phyloP scores from a whole-genome alignment of 1,140 invertebrate genomes.

The Drosophila hydei region DNA sequence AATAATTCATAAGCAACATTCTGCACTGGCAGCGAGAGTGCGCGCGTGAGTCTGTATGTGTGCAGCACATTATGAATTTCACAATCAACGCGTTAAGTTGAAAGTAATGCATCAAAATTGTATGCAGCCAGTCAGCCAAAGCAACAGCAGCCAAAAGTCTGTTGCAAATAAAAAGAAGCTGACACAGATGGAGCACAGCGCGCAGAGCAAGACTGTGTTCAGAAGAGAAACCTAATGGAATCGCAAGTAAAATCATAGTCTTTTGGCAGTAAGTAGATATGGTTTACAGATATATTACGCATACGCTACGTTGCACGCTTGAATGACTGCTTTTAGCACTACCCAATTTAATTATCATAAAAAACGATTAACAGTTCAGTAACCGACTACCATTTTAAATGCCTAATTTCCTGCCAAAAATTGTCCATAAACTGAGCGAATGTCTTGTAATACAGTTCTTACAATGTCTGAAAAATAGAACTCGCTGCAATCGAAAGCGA shows the following conservation, averaged over 20 bases:
- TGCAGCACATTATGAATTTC: conserved; percentile 52
- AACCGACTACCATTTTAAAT: too few species aligned
- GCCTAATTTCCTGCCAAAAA: too few species aligned
- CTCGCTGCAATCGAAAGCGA: too few species aligned
- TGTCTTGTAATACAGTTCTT: too few species aligned
- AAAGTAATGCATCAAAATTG: conserved; percentile 80
- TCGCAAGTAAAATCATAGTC: conserved; percentile 8
- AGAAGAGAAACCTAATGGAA: conserved; percentile 7
- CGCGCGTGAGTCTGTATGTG: conserved; percentile 21
- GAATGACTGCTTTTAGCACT: not conserved
- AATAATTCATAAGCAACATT: conserved; percentile 83
- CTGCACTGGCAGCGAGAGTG: conserved; percentile 50
- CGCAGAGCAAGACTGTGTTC: conserved; percentile 14
- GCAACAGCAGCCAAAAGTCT: conserved; percentile 8
- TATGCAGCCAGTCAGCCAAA: conserved; percentile 32
- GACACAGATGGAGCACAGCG: conserved; percentile 60
- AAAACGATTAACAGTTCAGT: too few species aligned
- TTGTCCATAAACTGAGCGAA: too few species aligned
- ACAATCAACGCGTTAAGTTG: conserved; percentile 78
- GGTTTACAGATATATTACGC: conserved; percentile 1
- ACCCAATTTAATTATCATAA: not conserved
- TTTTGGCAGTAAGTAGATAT: conserved; percentile 2
- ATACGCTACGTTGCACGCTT: conserved; percentile 7
- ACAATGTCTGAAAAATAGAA: too few species aligned
- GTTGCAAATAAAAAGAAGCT: conserved; percentile 11